Evolutionary conservation across 2,797 vertebrate species (phyloP), one percentile per base, ranked within the genome.

Genomic region (Gallinago stenura): DNA sequence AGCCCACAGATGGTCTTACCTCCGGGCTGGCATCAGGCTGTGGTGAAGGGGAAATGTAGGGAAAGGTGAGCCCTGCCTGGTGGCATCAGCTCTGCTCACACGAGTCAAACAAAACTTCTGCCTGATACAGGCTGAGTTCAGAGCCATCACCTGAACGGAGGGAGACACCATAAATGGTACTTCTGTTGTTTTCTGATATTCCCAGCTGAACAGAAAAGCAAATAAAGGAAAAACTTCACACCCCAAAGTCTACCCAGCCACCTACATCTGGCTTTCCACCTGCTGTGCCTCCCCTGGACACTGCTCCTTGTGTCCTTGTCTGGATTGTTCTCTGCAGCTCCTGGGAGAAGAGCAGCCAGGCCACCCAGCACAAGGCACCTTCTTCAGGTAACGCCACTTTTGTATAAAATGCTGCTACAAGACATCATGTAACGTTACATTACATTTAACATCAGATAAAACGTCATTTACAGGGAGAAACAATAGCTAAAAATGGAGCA

Each of bases 391-490:
- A 18, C 13, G 7, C 4, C 2, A 3, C 6, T 61, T 43, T 5
- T 1, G 1, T 7, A 8, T 18, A 15, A 22, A 70, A 61, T 12
- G 2, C 12, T 10, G 15, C 56, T 20, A 43, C 17, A 43, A 43
- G 43, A 43, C 17, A 43, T 43, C 43, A 19, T 16, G 9, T 41
- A 4, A 41, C 6, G 15, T 43, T 43, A 43, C 43, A 43, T 43
- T 43, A 43, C 43, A 43, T 43, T 43, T 43, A 43, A 43, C 43
- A 43, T 43, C 9, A 43, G 43, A 37, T 9, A 33, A 83, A 80
- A 28, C 0, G 0, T 17, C 37, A 2, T 46, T 65, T 81, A 45
- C 26, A 46, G 30, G 25, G 20, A 87, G 13, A 46, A n/a, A 10
- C 10, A 51, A 35, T 5, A 72, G 53, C 16, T 68, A 14, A 62